Evolutionary conservation across 2,888 invertebrate genomes (phyloP).

Genomic region (Hirtodrosophila alboralis): DNA sequence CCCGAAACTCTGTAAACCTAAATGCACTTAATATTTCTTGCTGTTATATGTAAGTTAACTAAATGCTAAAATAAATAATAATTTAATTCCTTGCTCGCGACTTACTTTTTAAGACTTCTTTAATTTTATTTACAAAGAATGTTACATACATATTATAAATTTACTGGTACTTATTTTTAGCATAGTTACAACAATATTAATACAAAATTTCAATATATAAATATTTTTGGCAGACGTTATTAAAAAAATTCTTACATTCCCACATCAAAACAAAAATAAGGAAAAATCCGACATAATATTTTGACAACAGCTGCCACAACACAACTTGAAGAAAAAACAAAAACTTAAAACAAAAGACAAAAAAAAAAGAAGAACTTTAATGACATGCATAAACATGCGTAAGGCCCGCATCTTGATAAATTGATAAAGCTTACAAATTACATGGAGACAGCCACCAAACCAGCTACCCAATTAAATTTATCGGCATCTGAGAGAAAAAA

Average conservation of each 20-base stretch:
- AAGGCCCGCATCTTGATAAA: slow-evolving; percentile 63
- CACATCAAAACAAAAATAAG: slow-evolving; percentile 1
- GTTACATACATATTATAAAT: no score
- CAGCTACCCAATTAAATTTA: slow-evolving; percentile 63
- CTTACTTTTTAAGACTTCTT: no score
- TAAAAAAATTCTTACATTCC: slow-evolving; percentile 12
- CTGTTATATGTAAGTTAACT: no score
- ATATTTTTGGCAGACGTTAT: no score
- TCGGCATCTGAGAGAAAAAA: slow-evolving; percentile 57
- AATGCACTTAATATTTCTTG: no score
- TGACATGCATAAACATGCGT: slow-evolving; percentile 66
- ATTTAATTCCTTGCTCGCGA: no score
- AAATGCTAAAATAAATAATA: no score
- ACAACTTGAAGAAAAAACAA: slow-evolving; percentile 31
- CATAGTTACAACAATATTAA: no score
- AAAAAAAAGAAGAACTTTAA: slow-evolving; percentile 34
- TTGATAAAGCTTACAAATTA: slow-evolving; percentile 73
- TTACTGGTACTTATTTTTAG: no score
- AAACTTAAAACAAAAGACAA: slow-evolving; percentile 1
- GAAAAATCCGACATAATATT: slow-evolving; percentile 42
- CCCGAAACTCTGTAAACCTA: no score
- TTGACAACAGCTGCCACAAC: slow-evolving; percentile 72
- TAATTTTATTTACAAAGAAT: no score
- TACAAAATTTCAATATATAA: no score
- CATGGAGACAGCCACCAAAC: slow-evolving; percentile 35